phyloP scores from a whole-genome alignment of 2,113 vertebrate species.

The Chaetodon trifascialis region DNA sequence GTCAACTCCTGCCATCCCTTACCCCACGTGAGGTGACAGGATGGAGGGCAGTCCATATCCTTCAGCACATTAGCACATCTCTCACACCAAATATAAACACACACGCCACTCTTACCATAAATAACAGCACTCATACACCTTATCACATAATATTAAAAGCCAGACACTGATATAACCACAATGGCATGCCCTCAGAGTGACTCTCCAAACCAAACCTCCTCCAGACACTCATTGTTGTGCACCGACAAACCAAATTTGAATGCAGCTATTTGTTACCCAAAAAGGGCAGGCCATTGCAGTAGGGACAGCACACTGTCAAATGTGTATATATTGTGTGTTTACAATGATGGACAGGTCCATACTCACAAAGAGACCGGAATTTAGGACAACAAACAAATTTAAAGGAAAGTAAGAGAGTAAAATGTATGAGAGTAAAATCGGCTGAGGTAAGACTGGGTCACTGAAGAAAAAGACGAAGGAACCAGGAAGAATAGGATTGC shows the following conservation, averaged over 20 bases:
- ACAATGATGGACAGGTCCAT: not conserved
- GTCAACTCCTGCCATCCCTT: constrained; percentile 20
- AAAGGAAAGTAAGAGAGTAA: no score
- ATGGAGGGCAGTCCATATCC: not conserved
- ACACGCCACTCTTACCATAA: constrained; percentile 40
- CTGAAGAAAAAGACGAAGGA: not conserved
- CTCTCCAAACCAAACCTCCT: constrained; percentile 26
- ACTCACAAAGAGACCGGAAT: not conserved
- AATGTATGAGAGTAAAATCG: not conserved
- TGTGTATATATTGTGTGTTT: constrained; percentile 22
- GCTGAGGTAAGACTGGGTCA: not conserved
- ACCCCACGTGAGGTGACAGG: constrained; percentile 19
- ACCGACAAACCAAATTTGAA: constrained; percentile 27
- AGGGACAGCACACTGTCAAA: constrained; percentile 25
- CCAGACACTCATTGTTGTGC: constrained; percentile 30
- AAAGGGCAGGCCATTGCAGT: constrained; percentile 16
- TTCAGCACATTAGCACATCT: constrained; percentile 33
- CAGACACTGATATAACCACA: constrained; percentile 52
- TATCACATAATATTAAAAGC: constrained; percentile 59
- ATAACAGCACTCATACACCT: constrained; percentile 57
- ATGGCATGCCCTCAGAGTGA: constrained; percentile 38
- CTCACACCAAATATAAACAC: constrained; percentile 53
- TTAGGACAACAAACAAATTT: not conserved
- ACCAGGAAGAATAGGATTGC: not conserved
- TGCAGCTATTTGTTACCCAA: constrained; percentile 36